These are phyloP conservation scores for Allygus modestus DNA, from an alignment of 2,888 invertebrate species.

Conservation along the genomic window DNA sequence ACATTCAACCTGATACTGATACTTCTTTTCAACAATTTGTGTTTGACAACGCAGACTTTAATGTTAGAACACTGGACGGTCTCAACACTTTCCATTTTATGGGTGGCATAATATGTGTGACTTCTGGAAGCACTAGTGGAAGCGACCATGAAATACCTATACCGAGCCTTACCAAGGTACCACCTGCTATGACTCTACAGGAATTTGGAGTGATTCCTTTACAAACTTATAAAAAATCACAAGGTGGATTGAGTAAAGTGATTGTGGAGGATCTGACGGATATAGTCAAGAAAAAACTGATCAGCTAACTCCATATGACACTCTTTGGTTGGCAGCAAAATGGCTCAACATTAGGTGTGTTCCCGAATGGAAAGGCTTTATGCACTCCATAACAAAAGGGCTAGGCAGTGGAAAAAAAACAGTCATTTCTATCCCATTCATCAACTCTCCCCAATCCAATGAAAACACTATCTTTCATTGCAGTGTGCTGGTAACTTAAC, in stretches of 20 bases:
- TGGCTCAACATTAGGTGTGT: background rate
- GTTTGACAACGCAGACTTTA: conserved; percentile 10
- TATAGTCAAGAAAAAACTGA: no score
- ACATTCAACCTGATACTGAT: background rate
- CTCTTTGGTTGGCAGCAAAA: background rate
- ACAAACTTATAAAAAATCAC: no score
- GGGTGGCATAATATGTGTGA: background rate
- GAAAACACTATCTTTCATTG: conserved; percentile 8
- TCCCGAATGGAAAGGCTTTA: conserved; percentile 4
- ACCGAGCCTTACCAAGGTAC: no score
- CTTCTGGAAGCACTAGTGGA: background rate
- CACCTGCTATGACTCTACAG: no score
- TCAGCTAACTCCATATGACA: background rate
- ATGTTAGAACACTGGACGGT: background rate
- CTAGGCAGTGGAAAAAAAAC: background rate
- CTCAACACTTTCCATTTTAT: conserved; percentile 1
- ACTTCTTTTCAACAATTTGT: background rate
- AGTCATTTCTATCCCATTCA: conserved; percentile 21
- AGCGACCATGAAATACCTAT: no score
- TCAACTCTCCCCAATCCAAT: conserved; percentile 5
- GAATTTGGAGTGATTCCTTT: no score
- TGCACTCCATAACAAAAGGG: background rate
- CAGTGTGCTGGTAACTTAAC: background rate
- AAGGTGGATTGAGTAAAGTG: no score
- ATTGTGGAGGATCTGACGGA: no score